Percentiles rank a stretch among this genome's conserved stretches.
These are phyloP conservation scores for Hemitrygon akajei DNA, from an alignment of 2,797 vertebrate genomes.

Conservation along the genomic window DNA sequence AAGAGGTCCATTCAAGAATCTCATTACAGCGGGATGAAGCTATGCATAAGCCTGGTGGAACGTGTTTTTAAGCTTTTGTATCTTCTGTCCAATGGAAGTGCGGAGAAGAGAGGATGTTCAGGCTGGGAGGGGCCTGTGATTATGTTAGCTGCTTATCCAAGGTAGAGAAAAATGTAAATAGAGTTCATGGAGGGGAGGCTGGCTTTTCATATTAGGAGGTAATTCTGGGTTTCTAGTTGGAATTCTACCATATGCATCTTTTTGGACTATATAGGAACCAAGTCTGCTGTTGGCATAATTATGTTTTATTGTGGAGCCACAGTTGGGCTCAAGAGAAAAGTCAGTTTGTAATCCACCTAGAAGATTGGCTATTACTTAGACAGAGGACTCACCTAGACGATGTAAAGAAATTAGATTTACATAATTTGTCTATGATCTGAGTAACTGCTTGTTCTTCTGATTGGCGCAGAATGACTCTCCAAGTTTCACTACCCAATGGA, in stretches of 20 bases:
- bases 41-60: too few relatives aligned
- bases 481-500: neutral
- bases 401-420: neutral
- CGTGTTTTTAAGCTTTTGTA: too few relatives aligned
- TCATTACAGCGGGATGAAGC: too few relatives aligned
- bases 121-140: too few relatives aligned
- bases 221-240: neutral
- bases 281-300: neutral
- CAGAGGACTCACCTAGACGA: neutral
- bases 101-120: too few relatives aligned
- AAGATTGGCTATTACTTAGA: neutral
- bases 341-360: neutral
- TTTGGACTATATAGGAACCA: neutral
- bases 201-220: neutral
- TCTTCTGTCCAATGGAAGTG: too few relatives aligned
- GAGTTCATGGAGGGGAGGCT: too few relatives aligned
- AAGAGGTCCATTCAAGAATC: too few relatives aligned
- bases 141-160: too few relatives aligned
- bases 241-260: neutral
- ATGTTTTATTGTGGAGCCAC: neutral
- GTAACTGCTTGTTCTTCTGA: neutral
- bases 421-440: neutral
- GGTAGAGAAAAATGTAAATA: too few relatives aligned
- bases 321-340: neutral
- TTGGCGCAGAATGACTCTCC: neutral